These are phyloP conservation scores for Hafferia zeledoni DNA, from an alignment of 2,797 vertebrate genomes.

Conservation along the genomic window DNA sequence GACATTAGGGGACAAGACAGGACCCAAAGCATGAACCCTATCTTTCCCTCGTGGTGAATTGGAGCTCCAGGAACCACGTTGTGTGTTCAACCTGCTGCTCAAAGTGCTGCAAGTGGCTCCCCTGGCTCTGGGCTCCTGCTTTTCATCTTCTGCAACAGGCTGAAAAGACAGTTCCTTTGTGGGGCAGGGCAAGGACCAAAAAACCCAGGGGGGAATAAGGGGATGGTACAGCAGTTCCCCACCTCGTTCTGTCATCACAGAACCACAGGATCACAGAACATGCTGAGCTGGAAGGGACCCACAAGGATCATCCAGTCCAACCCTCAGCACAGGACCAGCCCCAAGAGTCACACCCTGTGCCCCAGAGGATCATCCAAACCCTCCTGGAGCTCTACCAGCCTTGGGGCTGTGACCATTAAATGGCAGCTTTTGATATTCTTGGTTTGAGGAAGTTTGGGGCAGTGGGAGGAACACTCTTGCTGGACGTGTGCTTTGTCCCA, in stretches of 20 bases:
- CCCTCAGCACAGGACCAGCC: not conserved
- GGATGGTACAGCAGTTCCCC: not conserved
- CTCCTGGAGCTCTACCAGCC: not conserved
- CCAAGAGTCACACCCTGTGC: not conserved
- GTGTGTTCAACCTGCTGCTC: not conserved
- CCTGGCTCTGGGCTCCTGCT: not conserved
- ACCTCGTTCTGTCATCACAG: not conserved
- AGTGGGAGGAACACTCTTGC: not conserved
- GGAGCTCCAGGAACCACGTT: not conserved
- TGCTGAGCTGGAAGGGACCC: not conserved
- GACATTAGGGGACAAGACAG: not conserved
- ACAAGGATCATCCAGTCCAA: not conserved
- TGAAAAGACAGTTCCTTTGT: not conserved
- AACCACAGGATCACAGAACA: not conserved
- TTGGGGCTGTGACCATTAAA: not conserved
- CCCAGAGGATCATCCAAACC: not conserved
- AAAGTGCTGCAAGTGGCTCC: not conserved
- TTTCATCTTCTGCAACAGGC: not conserved
- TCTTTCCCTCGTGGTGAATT: not conserved
- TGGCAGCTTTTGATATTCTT: not conserved
- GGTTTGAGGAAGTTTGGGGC: not conserved
- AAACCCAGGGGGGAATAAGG: accelerated
- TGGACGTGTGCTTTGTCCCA: not conserved
- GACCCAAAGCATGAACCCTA: not conserved
- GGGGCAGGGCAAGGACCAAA: not conserved